Base-by-base conservation (phyloP, 2,797 vertebrate genomes). In the Esox lucius region DNA sequence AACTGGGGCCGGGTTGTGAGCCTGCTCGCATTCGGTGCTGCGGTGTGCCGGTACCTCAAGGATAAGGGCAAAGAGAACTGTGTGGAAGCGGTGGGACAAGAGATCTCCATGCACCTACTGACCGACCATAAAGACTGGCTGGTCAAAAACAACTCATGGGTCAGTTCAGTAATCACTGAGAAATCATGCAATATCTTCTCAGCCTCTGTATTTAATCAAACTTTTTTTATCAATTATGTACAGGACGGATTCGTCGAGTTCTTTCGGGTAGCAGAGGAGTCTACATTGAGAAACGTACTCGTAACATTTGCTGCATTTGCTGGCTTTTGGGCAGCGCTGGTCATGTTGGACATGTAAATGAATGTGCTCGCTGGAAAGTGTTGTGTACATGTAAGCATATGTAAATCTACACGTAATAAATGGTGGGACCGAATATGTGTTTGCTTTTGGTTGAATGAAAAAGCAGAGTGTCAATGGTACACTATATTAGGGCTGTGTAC, bases 211-310 rank as follows among this genome's bases (percentile, higher is more conserved):
- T 39, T n/a, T n/a, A n/a, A n/a, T n/a, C n/a, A n/a, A n/a, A n/a
- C n/a, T n/a, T n/a, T n/a, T n/a, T n/a, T n/a, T n/a, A n/a, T n/a
- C n/a, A n/a, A n/a, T n/a, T n/a, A n/a, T n/a, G n/a, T n/a, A n/a
- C 79, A 98, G 97, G 95, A 95, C 76, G 97, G 97, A n/a, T 99
- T 98, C 87, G 96, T 96, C 0, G 94, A 97, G 15, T 99, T 98
- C 85, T 99, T 99, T 80, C 91, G 84, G 0, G 91, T 94, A n/a
- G 85, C 93, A 70, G 96, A 99, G 1, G 97, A 98, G 83, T 79
- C 93, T 0, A 90, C 91, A 56, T 85, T 98, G 91, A 95, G 95
- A 82, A 95, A 94, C 1, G 83, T 96, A 0, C 92, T 99, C 84
- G 87, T 97, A 92, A 92, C 94, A 0, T 86, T 98, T 64, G 96